Evolutionary conservation across 2,888 invertebrate genomes (phyloP).

Genomic region (Crioceris asparagi): DNA sequence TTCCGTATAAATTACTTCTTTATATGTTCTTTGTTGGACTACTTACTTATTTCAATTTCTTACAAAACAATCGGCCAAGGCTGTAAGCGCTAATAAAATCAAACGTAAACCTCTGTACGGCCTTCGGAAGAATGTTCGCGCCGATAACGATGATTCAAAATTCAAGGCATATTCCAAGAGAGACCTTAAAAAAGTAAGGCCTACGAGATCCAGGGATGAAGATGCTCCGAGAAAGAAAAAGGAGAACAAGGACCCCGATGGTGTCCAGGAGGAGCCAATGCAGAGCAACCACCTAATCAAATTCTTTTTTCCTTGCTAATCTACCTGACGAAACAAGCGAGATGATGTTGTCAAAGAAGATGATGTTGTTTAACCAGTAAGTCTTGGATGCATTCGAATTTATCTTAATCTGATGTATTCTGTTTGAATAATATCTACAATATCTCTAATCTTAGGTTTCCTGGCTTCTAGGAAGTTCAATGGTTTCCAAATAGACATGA

Average conservation of each 20-base stretch:
- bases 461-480: slow-evolving; percentile 98
- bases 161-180: slow-evolving; percentile 95
- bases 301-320: slow-evolving; percentile 98
- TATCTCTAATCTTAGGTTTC: slow-evolving; percentile 58
- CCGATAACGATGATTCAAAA: too few relatives aligned
- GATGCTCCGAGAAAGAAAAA: slow-evolving; percentile 52
- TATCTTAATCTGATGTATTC: too few relatives aligned
- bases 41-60: too few relatives aligned
- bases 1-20: too few relatives aligned
- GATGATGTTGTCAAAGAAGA: slow-evolving; percentile 98
- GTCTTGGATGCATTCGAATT: slow-evolving; percentile 35
- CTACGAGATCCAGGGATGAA: slow-evolving; percentile 51
- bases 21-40: too few relatives aligned
- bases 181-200: slow-evolving; percentile 76
- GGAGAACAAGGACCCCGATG: slow-evolving; percentile 65
- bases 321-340: slow-evolving; percentile 97
- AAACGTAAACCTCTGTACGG: too few relatives aligned
- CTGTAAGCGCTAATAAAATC: too few relatives aligned
- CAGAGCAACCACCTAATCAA: slow-evolving; percentile 97
- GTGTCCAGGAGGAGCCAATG: slow-evolving; percentile 56
- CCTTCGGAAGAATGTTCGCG: too few relatives aligned
- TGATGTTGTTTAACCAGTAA: slow-evolving; percentile 96
- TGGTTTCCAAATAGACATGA: slow-evolving; percentile 96
- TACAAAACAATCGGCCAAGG: too few relatives aligned
- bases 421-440: neutral